A percentile compares a stretch with the other conserved stretches of the same genome.
Evolutionary conservation across 2,113 vertebrate species (phyloP).

Genomic region (Eurypyga helias): DNA sequence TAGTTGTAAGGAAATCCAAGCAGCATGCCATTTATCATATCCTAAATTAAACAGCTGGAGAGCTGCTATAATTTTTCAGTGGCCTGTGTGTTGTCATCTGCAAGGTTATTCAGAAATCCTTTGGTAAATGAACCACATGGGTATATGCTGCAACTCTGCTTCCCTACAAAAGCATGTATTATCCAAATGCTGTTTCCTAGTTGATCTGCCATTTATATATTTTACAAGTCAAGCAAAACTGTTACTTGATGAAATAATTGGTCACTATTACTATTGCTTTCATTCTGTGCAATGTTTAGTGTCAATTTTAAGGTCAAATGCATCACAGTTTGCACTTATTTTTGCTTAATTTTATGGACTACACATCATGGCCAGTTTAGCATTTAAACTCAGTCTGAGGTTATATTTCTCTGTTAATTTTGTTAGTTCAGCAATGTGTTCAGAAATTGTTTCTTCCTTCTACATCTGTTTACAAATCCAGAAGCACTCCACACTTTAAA

Average conservation of each 20-base stretch:
- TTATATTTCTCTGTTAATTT: background rate
- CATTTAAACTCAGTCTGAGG: background rate
- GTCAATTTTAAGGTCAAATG: background rate
- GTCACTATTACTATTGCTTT: background rate
- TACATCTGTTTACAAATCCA: background rate
- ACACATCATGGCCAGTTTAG: background rate
- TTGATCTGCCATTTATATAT: background rate
- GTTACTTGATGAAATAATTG: background rate
- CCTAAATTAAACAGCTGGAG: slow-evolving; percentile 45
- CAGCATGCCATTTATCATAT: slow-evolving; percentile 37
- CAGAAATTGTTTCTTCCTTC: background rate
- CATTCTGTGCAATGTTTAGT: background rate
- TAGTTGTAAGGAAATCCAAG: slow-evolving; percentile 7
- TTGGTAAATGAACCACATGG: background rate
- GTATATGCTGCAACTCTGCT: background rate
- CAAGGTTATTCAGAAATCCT: slow-evolving; percentile 45
- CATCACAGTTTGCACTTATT: background rate
- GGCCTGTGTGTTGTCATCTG: background rate
- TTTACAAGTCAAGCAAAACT: background rate
- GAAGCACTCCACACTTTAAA: background rate
- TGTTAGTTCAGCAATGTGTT: background rate
- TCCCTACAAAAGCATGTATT: background rate
- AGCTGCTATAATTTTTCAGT: slow-evolving; percentile 45
- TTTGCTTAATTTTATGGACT: background rate
- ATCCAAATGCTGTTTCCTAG: background rate